Base-by-base conservation (phyloP, 1,140 invertebrate species). In the Euura lappo region DNA sequence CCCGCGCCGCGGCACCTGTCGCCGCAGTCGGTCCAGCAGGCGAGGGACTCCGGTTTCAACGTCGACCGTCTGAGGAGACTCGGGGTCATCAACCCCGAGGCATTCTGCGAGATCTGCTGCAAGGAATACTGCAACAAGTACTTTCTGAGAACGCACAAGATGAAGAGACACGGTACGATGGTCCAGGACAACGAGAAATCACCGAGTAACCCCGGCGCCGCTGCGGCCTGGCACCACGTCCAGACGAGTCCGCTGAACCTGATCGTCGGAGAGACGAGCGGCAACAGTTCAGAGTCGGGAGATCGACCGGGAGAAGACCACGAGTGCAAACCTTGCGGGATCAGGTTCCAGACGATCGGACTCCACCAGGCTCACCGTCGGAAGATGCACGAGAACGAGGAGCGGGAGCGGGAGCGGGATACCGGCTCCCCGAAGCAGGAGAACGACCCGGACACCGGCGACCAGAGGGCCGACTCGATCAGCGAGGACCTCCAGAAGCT, bases 51-150 rank as follows among this genome's bases (percentile, higher is more conserved):
- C 0, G 91, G 93, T 76, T 90, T 94, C 79, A 90, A 91, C 79
- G 85, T 86, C 2, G 94, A 95, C 68, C 92, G 92, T 42, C 85
- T 96, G 8, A 89, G 92, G 3, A 91, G 93, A 72, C 87, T 96
- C 45, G 95, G 95, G 7, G 93, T 97, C 0, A 92, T 95, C 75
- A 95, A 96, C 84, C 92, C 94, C 2, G 95, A 97, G 78, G 94
- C 95, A 10, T 98, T 97, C 83, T 98, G 97, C 86, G 96, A 98
- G 81, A 92, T 98, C 67, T 99, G 97, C 83, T 95, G 95, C 82
- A 98, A 98, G 84, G 97, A 98, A 87, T 96, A 98, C 84, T 96
- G 95, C 85, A 98, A 98, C 84, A 97, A 98, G 82, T 98, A 98
- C 81, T 98, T 98, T 83, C 85, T 99, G 28, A 91, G 95, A 45